Conservation (phyloP, 2,888 invertebrate species). For the Apantesis nais region DNA sequence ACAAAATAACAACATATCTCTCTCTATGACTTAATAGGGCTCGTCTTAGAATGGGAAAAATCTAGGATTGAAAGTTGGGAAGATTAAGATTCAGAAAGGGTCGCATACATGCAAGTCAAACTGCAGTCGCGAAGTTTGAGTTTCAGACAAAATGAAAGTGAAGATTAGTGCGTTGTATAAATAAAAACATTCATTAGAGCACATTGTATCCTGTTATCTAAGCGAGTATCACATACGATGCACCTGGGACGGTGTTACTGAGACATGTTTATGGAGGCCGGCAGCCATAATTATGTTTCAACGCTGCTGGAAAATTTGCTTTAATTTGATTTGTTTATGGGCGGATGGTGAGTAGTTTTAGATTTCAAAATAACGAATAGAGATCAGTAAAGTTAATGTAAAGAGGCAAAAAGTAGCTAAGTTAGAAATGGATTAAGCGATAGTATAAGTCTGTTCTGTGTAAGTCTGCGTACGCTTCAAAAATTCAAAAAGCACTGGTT, state of each 20-base stretch:
- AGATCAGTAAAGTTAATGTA: no score
- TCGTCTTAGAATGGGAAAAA: no score
- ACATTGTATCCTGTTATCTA: constrained; percentile 35
- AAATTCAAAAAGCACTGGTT: no score
- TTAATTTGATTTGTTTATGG: constrained; percentile 17
- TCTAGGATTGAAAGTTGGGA: no score
- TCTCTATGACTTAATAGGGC: no score
- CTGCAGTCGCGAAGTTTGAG: neutral
- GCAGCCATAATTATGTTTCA: constrained; percentile 42
- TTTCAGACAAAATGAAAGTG: neutral
- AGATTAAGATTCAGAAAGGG: no score
- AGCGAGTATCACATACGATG: constrained; percentile 33
- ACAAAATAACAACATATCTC: no score
- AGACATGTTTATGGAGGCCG: constrained; percentile 42
- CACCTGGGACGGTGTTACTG: constrained; percentile 44
- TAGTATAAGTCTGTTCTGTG: no score
- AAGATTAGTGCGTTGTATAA: neutral
- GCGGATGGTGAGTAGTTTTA: neutral
- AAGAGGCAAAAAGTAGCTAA: neutral
- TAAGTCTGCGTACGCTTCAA: no score
- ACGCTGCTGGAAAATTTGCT: constrained; percentile 18
- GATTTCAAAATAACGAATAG: neutral
- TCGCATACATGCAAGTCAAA: no score
- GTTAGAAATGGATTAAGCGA: neutral
- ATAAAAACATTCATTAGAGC: constrained; percentile 29